Evolutionary conservation across 2,888 invertebrate genomes (phyloP).

Genomic region (Netelia fuscicornis): DNA sequence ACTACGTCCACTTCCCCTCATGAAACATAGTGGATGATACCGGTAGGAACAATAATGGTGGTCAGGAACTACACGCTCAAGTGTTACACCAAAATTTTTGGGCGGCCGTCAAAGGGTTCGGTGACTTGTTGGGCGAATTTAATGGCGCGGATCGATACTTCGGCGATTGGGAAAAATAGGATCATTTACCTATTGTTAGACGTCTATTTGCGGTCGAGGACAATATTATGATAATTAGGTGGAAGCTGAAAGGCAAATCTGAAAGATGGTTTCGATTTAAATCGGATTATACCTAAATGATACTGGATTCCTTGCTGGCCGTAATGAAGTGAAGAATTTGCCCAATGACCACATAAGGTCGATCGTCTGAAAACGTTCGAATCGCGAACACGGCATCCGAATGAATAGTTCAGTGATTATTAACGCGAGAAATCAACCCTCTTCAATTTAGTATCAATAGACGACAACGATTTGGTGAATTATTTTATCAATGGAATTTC

Average conservation of each 20-base stretch:
- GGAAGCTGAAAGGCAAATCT: constrained; percentile 64
- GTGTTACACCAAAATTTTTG: not conserved
- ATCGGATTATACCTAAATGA: constrained; percentile 49
- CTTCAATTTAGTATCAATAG: constrained; percentile 60
- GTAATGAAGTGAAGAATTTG: constrained; percentile 56
- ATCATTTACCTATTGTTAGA: constrained; percentile 15
- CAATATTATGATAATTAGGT: constrained; percentile 42
- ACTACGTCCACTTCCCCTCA: too few relatives aligned
- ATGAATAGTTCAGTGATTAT: constrained; percentile 65
- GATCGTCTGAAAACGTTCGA: constrained; percentile 53
- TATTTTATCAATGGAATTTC: constrained; percentile 62
- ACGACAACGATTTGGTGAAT: constrained; percentile 58
- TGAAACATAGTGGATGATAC: not conserved
- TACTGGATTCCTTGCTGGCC: constrained; percentile 48
- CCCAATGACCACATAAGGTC: constrained; percentile 49
- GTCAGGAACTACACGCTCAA: not conserved
- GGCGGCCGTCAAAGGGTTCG: constrained; percentile 34
- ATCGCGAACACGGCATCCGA: constrained; percentile 33
- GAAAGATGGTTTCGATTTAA: constrained; percentile 62
- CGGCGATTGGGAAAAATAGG: constrained; percentile 52
- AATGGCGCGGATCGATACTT: constrained; percentile 47
- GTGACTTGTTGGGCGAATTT: constrained; percentile 51
- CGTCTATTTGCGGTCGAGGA: constrained; percentile 34
- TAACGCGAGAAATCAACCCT: constrained; percentile 65
- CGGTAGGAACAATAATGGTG: not conserved